A percentile compares a stretch with the other conserved stretches of the same genome.
phyloP scores from a whole-genome alignment of 2,113 vertebrate genomes.

The Aptenodytes patagonicus region DNA sequence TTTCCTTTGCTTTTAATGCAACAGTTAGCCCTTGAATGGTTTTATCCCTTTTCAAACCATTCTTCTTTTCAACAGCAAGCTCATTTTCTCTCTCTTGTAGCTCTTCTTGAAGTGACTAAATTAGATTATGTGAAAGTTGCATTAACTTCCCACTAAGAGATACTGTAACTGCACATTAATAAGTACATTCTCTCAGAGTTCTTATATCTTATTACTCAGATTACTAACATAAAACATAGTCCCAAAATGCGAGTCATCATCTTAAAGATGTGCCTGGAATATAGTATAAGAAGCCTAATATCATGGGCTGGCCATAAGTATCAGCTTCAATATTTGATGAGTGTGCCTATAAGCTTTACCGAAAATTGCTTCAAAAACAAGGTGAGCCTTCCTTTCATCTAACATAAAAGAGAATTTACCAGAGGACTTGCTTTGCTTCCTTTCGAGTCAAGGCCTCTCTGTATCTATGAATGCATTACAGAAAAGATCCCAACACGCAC shows the following conservation, averaged over 20 bases:
- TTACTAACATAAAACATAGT: conserved; percentile 17
- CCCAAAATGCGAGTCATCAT: conserved; percentile 10
- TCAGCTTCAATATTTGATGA: not conserved
- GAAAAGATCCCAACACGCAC: not conserved
- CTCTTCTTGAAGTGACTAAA: conserved; percentile 81
- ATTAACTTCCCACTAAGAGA: conserved; percentile 65
- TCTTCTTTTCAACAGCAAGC: conserved; percentile 87
- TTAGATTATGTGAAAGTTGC: conserved; percentile 69
- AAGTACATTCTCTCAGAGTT: conserved; percentile 52
- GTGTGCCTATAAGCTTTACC: not conserved
- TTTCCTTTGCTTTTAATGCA: conserved; percentile 89
- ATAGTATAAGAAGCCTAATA: not conserved
- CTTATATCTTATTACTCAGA: conserved; percentile 56
- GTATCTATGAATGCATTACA: not conserved
- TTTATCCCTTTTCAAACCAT: conserved; percentile 93
- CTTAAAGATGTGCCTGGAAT: conserved; percentile 17
- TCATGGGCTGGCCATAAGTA: not conserved
- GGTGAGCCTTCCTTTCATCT: not conserved
- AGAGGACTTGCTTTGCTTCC: not conserved
- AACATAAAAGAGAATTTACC: not conserved
- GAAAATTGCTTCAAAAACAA: conserved; percentile 23
- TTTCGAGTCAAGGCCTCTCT: not conserved
- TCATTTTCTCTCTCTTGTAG: conserved; percentile 84
- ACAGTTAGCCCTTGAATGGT: conserved; percentile 92
- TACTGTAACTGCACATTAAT: conserved; percentile 61